Conservation (phyloP, 1,140 invertebrate genomes). For the Heliothis virescens region DNA sequence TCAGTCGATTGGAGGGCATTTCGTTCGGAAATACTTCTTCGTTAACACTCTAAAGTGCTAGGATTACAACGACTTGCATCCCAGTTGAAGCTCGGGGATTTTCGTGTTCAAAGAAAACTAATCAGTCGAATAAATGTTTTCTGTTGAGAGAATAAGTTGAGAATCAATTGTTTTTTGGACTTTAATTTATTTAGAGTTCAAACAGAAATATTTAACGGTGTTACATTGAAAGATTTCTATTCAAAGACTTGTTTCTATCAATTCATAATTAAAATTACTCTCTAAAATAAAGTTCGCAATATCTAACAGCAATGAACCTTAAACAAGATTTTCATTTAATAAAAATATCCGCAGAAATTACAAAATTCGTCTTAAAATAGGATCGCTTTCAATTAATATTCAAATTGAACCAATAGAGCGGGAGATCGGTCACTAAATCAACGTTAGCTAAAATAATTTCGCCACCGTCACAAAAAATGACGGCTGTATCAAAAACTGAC, state of each 20-base stretch:
- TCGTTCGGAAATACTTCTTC: conserved; percentile 27
- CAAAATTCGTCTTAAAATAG: conserved; percentile 2
- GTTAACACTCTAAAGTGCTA: not conserved
- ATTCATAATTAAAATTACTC: not conserved
- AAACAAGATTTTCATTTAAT: not conserved
- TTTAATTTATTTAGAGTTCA: too few relatives aligned
- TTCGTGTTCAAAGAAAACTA: too few relatives aligned
- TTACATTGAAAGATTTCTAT: too few relatives aligned
- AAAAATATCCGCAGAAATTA: not conserved
- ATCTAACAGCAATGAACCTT: not conserved
- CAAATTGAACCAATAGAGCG: conserved; percentile 28
- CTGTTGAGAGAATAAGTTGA: too few relatives aligned
- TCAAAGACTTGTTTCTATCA: too few relatives aligned
- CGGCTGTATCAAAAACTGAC: conserved; percentile 33
- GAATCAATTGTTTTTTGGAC: too few relatives aligned
- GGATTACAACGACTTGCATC: conserved; percentile 13
- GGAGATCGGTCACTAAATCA: conserved; percentile 34
- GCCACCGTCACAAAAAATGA: conserved; percentile 13
- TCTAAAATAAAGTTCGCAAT: too few relatives aligned
- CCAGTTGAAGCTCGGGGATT: too few relatives aligned
- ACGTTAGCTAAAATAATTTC: conserved; percentile 33
- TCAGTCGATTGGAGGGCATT: conserved; percentile 29
- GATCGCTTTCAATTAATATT: conserved; percentile 40
- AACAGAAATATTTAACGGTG: too few relatives aligned
- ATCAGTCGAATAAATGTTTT: too few relatives aligned